Conservation (phyloP, 2,113 vertebrate genomes). For the Gorsachius goisagi region DNA sequence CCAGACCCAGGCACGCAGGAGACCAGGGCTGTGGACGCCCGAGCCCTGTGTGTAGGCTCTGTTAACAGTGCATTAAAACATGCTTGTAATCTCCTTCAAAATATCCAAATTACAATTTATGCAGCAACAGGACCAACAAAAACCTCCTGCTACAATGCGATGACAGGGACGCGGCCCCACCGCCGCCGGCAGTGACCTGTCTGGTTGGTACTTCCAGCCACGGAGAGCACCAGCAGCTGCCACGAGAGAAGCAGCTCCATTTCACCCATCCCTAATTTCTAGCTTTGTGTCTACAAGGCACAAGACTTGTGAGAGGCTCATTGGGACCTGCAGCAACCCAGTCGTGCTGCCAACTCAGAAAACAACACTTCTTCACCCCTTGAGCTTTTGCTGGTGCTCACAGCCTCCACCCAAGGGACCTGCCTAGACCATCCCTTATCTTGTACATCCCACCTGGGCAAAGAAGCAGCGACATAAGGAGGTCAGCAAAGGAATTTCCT, state of each 20-base stretch:
- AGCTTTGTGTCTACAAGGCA: neutral
- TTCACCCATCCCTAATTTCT: neutral
- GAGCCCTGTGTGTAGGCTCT: accelerated
- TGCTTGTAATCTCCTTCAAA: neutral
- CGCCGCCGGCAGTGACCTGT: accelerated
- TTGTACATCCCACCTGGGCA: too few relatives aligned
- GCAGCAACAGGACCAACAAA: neutral
- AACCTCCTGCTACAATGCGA: neutral
- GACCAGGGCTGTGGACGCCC: neutral
- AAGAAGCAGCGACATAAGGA: neutral
- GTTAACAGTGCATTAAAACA: neutral
- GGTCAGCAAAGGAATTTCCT: neutral
- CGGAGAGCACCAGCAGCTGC: neutral
- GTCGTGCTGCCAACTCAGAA: neutral
- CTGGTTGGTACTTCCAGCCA: neutral
- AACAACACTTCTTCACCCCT: neutral
- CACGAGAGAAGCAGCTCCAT: neutral
- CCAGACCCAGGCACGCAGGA: accelerated
- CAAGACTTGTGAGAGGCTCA: neutral
- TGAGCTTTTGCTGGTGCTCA: neutral
- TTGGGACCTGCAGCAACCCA: neutral
- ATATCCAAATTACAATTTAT: too few relatives aligned
- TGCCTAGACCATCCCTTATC: neutral
- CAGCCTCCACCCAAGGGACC: neutral
- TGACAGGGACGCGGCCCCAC: too few relatives aligned